These are phyloP conservation scores for Drosophila quinaria DNA, from an alignment of 2,888 invertebrate genomes.

Conservation along the genomic window DNA sequence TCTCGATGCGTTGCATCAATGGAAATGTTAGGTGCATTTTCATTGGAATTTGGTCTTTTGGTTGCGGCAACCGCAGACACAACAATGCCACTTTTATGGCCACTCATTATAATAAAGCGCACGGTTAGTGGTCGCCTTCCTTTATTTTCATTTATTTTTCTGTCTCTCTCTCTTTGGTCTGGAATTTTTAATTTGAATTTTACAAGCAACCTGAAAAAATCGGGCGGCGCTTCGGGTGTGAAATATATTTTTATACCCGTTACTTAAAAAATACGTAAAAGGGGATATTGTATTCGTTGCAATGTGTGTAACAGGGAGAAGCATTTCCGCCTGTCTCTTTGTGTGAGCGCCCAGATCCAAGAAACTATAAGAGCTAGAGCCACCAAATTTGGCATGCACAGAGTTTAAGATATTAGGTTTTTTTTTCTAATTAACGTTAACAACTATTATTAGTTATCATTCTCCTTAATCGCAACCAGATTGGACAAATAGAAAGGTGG, in stretches of 20 bases:
- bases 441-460: too few relatives aligned
- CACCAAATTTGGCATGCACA: too few relatives aligned
- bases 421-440: too few relatives aligned
- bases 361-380: too few relatives aligned
- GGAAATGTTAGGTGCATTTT: slow-evolving; percentile 76
- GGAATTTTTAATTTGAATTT: slow-evolving; percentile 77
- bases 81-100: slow-evolving; percentile 78
- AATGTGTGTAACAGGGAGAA: too few relatives aligned
- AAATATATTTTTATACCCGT: slow-evolving; percentile 29
- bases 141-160: slow-evolving; percentile 1
- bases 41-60: slow-evolving; percentile 70
- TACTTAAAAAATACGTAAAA: too few relatives aligned
- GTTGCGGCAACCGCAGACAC: slow-evolving; percentile 58
- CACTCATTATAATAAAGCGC: slow-evolving; percentile 83
- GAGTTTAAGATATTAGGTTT: too few relatives aligned
- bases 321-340: too few relatives aligned
- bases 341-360: too few relatives aligned
- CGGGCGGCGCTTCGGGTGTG: slow-evolving; percentile 74
- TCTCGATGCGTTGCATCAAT: slow-evolving; percentile 57
- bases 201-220: slow-evolving; percentile 59
- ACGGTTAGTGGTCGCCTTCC: slow-evolving; percentile 75
- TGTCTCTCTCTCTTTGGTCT: background rate
- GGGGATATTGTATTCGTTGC: too few relatives aligned
- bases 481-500: too few relatives aligned
- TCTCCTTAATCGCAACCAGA: too few relatives aligned